Evolutionary conservation across 2,797 vertebrate species (phyloP).

Genomic region (Gila robusta): DNA sequence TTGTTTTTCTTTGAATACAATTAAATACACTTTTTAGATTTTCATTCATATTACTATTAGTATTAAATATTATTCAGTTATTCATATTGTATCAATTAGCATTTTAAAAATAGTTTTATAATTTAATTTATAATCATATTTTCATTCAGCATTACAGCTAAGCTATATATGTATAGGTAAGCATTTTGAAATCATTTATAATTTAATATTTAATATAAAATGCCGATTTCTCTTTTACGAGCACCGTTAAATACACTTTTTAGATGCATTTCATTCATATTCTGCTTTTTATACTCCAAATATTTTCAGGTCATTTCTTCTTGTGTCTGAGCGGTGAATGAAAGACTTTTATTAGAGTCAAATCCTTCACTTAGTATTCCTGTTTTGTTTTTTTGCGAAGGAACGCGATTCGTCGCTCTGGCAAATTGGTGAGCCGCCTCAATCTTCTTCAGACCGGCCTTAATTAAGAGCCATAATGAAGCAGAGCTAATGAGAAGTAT

Average conservation of each 20-base stretch:
- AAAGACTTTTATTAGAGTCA: not conserved
- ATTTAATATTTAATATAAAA: not conserved
- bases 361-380: not conserved
- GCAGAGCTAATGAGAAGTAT: slow-evolving; percentile 35
- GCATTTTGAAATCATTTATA: too few relatives aligned
- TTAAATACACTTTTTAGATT: too few relatives aligned
- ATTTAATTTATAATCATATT: too few relatives aligned
- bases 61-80: not conserved
- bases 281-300: not conserved
- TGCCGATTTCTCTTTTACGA: not conserved
- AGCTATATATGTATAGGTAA: too few relatives aligned
- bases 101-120: too few relatives aligned
- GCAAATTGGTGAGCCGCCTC: slow-evolving; percentile 6
- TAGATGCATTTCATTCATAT: not conserved
- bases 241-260: not conserved
- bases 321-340: not conserved
- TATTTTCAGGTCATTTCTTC: too few relatives aligned
- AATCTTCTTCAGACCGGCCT: slow-evolving; percentile 34
- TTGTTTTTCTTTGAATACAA: too few relatives aligned
- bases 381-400: slow-evolving; percentile 5
- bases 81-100: too few relatives aligned
- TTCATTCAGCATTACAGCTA: too few relatives aligned
- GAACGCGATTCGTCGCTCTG: slow-evolving; percentile 18
- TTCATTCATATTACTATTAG: not conserved
- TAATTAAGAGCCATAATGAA: slow-evolving; percentile 54